These are phyloP conservation scores for Anguilla pacifica DNA, from an alignment of 2,797 vertebrate genomes.

Conservation along the genomic window DNA sequence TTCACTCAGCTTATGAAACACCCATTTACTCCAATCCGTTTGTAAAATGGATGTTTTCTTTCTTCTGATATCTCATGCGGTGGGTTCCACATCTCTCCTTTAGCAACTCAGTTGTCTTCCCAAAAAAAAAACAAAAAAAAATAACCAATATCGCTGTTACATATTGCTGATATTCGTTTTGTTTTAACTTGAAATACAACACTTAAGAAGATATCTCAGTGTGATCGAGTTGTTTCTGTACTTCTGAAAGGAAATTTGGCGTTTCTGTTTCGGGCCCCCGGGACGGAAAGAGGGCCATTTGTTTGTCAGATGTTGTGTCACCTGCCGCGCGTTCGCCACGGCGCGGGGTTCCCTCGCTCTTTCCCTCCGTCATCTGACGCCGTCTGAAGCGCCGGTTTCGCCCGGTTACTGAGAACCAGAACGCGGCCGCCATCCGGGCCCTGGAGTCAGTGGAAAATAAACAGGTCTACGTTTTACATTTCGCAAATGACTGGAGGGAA, in stretches of 20 bases:
- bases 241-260: background rate
- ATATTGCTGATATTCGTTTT: background rate
- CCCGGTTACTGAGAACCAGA: conserved; percentile 23
- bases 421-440: background rate
- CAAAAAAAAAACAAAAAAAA: background rate
- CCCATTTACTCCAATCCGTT: background rate
- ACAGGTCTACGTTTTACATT: background rate
- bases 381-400: background rate
- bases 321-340: background rate
- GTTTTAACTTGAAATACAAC: background rate
- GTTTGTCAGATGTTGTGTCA: background rate
- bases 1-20: background rate
- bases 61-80: background rate
- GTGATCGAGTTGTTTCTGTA: background rate
- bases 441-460: background rate
- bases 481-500: conserved; percentile 1
- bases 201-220: background rate
- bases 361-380: background rate
- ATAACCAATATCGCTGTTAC: background rate
- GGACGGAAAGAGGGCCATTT: background rate
- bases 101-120: background rate
- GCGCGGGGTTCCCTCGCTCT: background rate
- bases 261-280: background rate
- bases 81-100: background rate
- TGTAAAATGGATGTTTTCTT: background rate